Evolutionary conservation across 2,113 vertebrate species (phyloP), one percentile per base, ranked within the genome.

Genomic region (Misgurnus anguillicaudatus): DNA sequence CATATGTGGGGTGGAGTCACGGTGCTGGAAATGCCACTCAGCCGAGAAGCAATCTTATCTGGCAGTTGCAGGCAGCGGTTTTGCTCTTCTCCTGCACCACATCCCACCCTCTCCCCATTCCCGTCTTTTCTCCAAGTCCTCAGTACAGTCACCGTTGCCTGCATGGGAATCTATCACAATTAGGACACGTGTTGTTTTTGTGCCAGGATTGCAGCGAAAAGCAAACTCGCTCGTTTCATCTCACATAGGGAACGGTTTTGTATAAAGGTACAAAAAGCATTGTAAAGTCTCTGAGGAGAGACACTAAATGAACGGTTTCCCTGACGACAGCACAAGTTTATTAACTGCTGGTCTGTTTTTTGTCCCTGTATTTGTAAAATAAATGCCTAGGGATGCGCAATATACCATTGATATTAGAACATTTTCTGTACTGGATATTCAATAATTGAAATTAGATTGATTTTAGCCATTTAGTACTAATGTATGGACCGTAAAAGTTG

Each of bases 21-120:
- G 74, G 73, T 80, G 81, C 84, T 76, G 79, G 85, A 88, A 88
- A 90, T 64, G 77, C 83, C 88, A 88, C 78, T 90, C 82, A 87
- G 74, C 81, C 85, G 81, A 68, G 57, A 84, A 78, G 84, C 80
- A 90, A 90, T 89, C 88, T 91, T 91, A 90, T 91, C 88, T 83
- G 82, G 79, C 81, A 83, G 80, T 83, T 86, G 83, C 85, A 90
- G 90, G 84, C 86, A 80, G 80, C 64, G 80, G 76, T 86, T 62
- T 42, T 48, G 62, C 53, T 53, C 47, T 75, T 80, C 39, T 77
- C 38, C 66, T 31, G 66, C 60, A 38, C 45, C 17, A n/a, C 75
- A 42, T 62, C 16, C 75, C 67, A 68, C 48, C 75, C 11, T 72
- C 19, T 38, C 66, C 71, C 55, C 69, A 57, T 53, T 38, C 65